Evolutionary conservation across 2,888 invertebrate genomes (phyloP).

Genomic region (Acleris emargana): DNA sequence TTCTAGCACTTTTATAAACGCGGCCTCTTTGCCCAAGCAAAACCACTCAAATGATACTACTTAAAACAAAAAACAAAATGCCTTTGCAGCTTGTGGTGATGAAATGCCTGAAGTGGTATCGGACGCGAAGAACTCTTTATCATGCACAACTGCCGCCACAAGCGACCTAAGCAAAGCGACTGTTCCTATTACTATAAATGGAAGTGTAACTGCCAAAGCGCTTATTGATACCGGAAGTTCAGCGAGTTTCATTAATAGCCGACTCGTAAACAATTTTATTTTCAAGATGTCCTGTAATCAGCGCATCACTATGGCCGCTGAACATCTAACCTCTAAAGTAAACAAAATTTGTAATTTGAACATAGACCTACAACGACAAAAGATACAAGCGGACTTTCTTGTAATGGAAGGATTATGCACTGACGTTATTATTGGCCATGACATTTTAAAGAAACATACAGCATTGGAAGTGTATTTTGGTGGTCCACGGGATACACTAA

Average conservation of each 20-base stretch:
- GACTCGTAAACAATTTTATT: neutral
- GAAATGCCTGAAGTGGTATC: neutral
- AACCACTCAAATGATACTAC: too few relatives aligned
- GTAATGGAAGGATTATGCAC: conserved; percentile 3
- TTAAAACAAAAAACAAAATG: neutral
- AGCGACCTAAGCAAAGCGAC: conserved; percentile 6
- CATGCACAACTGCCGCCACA: conserved; percentile 2
- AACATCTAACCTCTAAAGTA: neutral
- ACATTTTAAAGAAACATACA: neutral
- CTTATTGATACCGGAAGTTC: conserved; percentile 12
- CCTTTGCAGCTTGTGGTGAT: neutral
- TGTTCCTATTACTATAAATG: neutral
- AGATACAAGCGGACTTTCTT: neutral
- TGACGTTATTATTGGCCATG: conserved; percentile 1
- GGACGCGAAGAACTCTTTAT: neutral
- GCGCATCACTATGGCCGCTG: too few relatives aligned
- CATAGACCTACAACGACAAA: neutral
- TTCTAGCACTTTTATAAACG: neutral
- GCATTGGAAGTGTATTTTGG: conserved; percentile 8
- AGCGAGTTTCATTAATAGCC: conserved; percentile 3
- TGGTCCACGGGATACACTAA: neutral
- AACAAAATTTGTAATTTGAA: neutral
- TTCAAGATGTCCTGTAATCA: too few relatives aligned
- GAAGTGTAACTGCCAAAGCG: neutral
- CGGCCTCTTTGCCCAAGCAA: neutral